Percentiles rank a stretch among this genome's conserved stretches.
Conservation (phyloP, 2,888 invertebrate species). For the Orthosia gracilis region DNA sequence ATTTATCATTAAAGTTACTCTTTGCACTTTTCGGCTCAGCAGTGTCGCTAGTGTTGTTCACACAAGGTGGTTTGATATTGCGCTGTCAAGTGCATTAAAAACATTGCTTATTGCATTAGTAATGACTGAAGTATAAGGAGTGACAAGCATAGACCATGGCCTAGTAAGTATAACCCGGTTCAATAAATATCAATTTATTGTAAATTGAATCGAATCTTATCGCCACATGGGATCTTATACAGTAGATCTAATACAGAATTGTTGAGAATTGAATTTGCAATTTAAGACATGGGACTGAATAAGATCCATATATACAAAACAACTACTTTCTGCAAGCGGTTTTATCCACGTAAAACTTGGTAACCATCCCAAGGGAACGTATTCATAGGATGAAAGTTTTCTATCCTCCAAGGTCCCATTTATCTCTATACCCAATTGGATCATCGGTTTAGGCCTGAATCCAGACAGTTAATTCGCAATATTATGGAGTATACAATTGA, state of each 20-base stretch:
- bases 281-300: conserved; percentile 3
- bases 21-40: conserved; percentile 16
- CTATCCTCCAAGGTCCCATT: no score
- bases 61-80: conserved; percentile 12
- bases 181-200: conserved; percentile 39
- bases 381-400: no score
- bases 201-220: conserved; percentile 27
- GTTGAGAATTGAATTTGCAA: conserved; percentile 18
- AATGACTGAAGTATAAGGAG: conserved; percentile 25
- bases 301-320: background rate
- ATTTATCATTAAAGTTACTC: background rate
- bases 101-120: conserved; percentile 36
- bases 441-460: no score
- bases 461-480: no score
- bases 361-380: no score
- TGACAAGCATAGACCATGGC: conserved; percentile 43
- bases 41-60: conserved; percentile 27
- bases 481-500: background rate
- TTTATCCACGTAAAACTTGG: no score
- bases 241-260: background rate
- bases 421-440: no score
- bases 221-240: conserved; percentile 29
- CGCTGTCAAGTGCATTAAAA: conserved; percentile 31
- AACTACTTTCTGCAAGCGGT: no score
- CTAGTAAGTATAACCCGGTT: conserved; percentile 30